Evolutionary conservation across 2,888 invertebrate species (phyloP), one percentile per base, ranked within the genome.

Genomic region (Venusia cambrica): DNA sequence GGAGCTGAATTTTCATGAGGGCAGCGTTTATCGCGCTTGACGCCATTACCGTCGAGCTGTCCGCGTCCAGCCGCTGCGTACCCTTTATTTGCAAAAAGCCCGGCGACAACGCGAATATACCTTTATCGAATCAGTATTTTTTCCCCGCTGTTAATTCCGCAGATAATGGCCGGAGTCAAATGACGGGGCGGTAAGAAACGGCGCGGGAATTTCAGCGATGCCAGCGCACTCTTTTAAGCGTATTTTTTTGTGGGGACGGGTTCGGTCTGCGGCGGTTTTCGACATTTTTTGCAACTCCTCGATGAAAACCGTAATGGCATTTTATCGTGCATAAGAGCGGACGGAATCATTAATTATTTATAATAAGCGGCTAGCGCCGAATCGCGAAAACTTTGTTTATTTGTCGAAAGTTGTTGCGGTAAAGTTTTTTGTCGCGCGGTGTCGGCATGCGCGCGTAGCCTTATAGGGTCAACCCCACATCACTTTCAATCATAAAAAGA

Each of bases 301-400:
- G 73, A 83, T 83, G 84, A 85, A 85, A 85, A 85, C 84, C 83
- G 77, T 85, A 85, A 85, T 84, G 83, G 85, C 85, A 85, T 85
- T 84, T 85, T 84, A 83, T 84, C 78, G 83, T 84, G 83, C 84
- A 84, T 85, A 84, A 81, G 75, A 80, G 81, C 72, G 66, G 73
- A 59, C 63, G 74, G 76, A 81, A 81, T 85, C 85, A 87, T 87
- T 85, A 85, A 85, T 85, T 84, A 87, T 87, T 87, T 87, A 87
- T 85, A 87, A 84, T 84, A 85, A 83, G 78, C 73, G 71, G 66
- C 76, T 83, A 83, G 83, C 74, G 74, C 75, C 72, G 69, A 80
- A 76, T 68, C 73, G 73, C 66, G 64, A 53, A 54, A 48, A 62
- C 64, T 64, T 64, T 74, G 69, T 75, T 77, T 73, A 67, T 73